phyloP scores from a whole-genome alignment of 2,888 invertebrate genomes.

The Atherix ibis region DNA sequence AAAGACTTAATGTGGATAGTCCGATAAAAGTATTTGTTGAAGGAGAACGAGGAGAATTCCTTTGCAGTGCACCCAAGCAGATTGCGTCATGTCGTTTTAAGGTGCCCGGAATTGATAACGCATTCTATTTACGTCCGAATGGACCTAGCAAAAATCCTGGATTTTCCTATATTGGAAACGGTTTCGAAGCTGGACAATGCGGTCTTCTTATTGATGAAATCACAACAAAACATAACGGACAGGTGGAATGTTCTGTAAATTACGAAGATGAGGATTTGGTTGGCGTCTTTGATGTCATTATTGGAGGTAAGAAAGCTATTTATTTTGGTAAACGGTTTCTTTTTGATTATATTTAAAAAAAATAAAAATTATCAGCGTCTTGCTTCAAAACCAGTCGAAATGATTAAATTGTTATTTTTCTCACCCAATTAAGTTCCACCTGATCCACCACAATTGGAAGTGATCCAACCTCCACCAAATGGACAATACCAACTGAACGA shows the following conservation, averaged over 20 bases:
- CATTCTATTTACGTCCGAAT: conserved; percentile 35
- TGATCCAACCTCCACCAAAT: conserved; percentile 18
- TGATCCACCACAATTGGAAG: conserved; percentile 24
- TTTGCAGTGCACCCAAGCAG: conserved; percentile 24
- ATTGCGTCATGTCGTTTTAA: conserved; percentile 33
- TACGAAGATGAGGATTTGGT: conserved; percentile 40
- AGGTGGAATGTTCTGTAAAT: conserved; percentile 49
- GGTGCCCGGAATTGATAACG: conserved; percentile 33
- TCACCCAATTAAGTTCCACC: conserved; percentile 28
- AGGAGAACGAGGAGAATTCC: conserved; percentile 25
- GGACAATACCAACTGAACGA: conserved; percentile 38
- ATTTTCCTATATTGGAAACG: conserved; percentile 38
- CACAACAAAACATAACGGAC: conserved; percentile 50
- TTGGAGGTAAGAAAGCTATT: conserved; percentile 49
- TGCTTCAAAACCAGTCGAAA: not conserved
- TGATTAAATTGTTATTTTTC: too few species aligned
- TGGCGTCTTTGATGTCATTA: conserved; percentile 45
- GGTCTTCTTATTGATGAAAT: conserved; percentile 50
- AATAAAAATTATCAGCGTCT: not conserved
- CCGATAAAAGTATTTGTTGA: conserved; percentile 25
- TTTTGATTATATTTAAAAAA: conserved; percentile 1
- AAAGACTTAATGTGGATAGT: conserved; percentile 24
- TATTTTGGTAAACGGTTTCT: not conserved
- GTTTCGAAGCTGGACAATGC: conserved; percentile 48
- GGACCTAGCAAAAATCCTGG: conserved; percentile 30